Conservation (phyloP, 2,797 vertebrate species). For the Mormyrops boulengeri region DNA sequence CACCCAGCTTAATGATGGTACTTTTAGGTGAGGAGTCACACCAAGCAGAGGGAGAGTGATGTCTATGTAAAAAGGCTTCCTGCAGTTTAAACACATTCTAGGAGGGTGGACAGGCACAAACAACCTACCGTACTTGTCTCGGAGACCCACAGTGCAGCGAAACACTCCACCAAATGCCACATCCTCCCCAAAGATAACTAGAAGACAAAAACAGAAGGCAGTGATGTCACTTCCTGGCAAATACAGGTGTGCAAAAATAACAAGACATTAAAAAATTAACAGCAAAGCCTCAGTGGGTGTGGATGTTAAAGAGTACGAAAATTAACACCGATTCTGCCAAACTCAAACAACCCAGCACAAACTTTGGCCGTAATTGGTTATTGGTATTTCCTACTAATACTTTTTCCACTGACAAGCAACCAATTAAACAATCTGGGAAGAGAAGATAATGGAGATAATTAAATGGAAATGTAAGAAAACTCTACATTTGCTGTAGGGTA, state of each 20-base stretch:
- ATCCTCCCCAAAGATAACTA: constrained; percentile 96
- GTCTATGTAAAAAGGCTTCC: not conserved
- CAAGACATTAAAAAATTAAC: not conserved
- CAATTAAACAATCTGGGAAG: not conserved
- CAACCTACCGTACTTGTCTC: constrained; percentile 92
- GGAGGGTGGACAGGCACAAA: not conserved
- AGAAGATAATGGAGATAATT: not conserved
- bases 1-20: not conserved
- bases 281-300: not conserved
- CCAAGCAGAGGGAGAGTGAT: not conserved
- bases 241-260: not conserved
- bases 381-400: not conserved
- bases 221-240: not conserved
- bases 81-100: not conserved
- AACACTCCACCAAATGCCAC: constrained; percentile 97
- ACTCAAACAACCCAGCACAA: not conserved
- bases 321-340: not conserved
- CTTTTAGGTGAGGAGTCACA: not conserved
- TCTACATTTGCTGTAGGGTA: not conserved
- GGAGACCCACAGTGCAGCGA: constrained; percentile 90
- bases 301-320: not conserved
- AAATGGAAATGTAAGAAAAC: not conserved
- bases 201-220: constrained; percentile 37
- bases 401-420: not conserved
- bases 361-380: not conserved